A percentile compares a stretch with the other conserved stretches of the same genome.
phyloP scores from a whole-genome alignment of 2,113 vertebrate genomes.

The Xenopus borealis region DNA sequence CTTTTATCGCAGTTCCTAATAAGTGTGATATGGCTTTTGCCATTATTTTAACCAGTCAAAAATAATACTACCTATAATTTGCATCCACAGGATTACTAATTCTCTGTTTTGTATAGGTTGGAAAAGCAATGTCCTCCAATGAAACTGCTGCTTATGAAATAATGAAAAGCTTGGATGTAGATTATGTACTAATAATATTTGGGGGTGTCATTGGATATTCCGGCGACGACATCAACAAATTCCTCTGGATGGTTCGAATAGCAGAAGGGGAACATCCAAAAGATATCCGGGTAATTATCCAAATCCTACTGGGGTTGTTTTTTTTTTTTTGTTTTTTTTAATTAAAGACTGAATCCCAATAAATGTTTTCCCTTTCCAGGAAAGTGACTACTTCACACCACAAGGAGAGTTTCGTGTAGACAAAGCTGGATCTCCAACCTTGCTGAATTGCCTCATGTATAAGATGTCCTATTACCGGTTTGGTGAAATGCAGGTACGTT shows the following conservation, averaged over 20 bases:
- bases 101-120: conserved; percentile 70
- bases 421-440: conserved; percentile 93
- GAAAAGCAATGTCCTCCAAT: conserved; percentile 98
- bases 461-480: conserved; percentile 99
- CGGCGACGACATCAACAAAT: conserved; percentile 97
- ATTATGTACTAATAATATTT: conserved; percentile 97
- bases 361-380: conserved; percentile 64
- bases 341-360: too few relatives aligned
- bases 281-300: conserved; percentile 89
- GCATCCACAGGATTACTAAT: not conserved
- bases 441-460: conserved; percentile 99
- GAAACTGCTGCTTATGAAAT: conserved; percentile 94
- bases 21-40: too few relatives aligned
- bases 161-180: conserved; percentile 95
- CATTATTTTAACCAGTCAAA: too few relatives aligned
- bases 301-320: not conserved
- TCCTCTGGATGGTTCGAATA: conserved; percentile 99
- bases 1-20: too few relatives aligned
- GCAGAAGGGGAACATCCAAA: conserved; percentile 97
- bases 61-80: too few relatives aligned
- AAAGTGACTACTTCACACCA: conserved; percentile 98
- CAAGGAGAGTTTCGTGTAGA: conserved; percentile 98
- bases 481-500: conserved; percentile 97
- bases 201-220: conserved; percentile 98
- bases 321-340: not conserved